Evolutionary conservation across 2,888 invertebrate species (phyloP).

Genomic region (Frankliniella fusca): DNA sequence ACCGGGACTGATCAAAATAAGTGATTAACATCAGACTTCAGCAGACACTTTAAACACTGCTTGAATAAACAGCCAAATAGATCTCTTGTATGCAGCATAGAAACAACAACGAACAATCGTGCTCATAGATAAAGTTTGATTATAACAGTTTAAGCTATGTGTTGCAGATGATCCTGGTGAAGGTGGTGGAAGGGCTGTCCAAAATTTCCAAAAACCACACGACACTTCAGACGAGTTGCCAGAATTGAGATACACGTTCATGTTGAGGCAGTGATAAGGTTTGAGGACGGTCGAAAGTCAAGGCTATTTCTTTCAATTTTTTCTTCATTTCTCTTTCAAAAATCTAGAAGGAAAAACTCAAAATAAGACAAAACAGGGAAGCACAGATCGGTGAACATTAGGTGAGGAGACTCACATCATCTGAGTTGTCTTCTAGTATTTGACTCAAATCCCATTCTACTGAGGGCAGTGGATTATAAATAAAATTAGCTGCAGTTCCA

Average conservation of each 20-base stretch:
- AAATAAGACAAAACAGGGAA: conserved; percentile 28
- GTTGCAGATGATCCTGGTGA: too few relatives aligned
- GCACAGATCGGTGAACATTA: conserved; percentile 12
- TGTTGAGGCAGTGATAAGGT: conserved; percentile 8
- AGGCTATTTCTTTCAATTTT: conserved; percentile 55
- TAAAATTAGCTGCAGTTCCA: conserved; percentile 66
- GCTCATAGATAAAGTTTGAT: too few relatives aligned
- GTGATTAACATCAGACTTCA: background rate
- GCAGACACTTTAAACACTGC: background rate
- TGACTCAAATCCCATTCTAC: conserved; percentile 66
- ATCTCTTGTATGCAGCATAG: too few relatives aligned
- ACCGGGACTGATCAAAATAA: background rate
- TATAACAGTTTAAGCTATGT: too few relatives aligned
- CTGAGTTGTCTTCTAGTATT: conserved; percentile 60
- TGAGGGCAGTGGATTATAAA: conserved; percentile 61
- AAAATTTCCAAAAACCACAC: too few relatives aligned
- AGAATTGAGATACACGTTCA: conserved; percentile 1
- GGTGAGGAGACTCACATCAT: conserved; percentile 51
- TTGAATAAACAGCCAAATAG: background rate
- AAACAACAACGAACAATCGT: too few relatives aligned
- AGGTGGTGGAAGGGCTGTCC: too few relatives aligned
- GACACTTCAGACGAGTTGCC: background rate
- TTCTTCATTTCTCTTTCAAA: conserved; percentile 75
- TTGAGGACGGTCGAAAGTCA: conserved; percentile 36
- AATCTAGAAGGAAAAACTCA: conserved; percentile 54